A percentile compares a stretch with the other conserved stretches of the same genome.
Conservation (phyloP, 2,888 invertebrate species). For the Drosophila rellima region DNA sequence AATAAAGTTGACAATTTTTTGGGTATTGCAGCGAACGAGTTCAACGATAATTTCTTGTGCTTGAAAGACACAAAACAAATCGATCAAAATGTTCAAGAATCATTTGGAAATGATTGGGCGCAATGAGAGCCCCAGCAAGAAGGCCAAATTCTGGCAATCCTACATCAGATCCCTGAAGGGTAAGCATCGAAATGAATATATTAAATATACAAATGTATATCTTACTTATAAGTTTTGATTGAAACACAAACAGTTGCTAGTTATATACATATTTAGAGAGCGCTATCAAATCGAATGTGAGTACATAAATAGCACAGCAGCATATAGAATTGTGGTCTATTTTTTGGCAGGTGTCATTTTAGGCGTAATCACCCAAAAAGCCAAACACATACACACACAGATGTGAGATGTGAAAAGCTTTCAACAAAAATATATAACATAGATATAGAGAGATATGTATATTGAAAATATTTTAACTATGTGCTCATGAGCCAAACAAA, state of each 20-base stretch:
- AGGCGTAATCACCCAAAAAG: conserved; percentile 40
- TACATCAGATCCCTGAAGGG: conserved; percentile 97
- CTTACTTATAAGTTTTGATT: conserved; percentile 6
- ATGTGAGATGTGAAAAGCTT: conserved; percentile 51
- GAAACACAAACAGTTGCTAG: conserved; percentile 1
- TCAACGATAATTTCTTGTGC: conserved; percentile 86
- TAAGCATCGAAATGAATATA: conserved; percentile 85
- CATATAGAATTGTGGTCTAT: conserved; percentile 50
- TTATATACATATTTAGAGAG: conserved; percentile 1
- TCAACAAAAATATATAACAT: conserved; percentile 37
- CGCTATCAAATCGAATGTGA: conserved; percentile 21
- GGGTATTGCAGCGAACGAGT: conserved; percentile 90
- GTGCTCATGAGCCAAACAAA: conserved; percentile 72
- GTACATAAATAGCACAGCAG: conserved; percentile 59
- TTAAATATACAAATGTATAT: too few species aligned
- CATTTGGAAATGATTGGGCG: conserved; percentile 97
- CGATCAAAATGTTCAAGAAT: conserved; percentile 94
- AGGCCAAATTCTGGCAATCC: conserved; percentile 97
- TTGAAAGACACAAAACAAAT: conserved; percentile 86
- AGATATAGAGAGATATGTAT: conserved; percentile 26
- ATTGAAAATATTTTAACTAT: conserved; percentile 71
- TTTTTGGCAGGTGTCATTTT: conserved; percentile 79
- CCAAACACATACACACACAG: conserved; percentile 17
- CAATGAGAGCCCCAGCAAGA: conserved; percentile 96
- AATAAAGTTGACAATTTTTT: conserved; percentile 33